Evolutionary conservation across 1,140 invertebrate species (phyloP).

Genomic region (Lepidurus apus): DNA sequence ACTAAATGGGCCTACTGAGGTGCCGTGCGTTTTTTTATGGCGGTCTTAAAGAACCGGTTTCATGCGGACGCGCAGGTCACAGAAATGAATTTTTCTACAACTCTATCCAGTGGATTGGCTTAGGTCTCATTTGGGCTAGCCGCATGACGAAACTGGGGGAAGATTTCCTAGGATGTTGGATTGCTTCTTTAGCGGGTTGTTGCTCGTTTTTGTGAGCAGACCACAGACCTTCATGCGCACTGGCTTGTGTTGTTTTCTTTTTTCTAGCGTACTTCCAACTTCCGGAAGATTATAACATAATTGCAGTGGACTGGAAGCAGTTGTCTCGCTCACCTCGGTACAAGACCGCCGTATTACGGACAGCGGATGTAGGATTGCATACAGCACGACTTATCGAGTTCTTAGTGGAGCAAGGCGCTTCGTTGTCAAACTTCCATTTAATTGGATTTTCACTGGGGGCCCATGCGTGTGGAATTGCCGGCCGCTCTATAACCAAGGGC

Average conservation of each 20-base stretch:
- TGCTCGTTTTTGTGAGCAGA: no score
- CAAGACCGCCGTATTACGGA: conserved; percentile 31
- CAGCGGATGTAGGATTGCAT: conserved; percentile 28
- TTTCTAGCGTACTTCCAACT: conserved; percentile 32
- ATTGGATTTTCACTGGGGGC: conserved; percentile 37
- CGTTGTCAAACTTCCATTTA: conserved; percentile 27
- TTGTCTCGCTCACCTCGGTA: conserved; percentile 35
- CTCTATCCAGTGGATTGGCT: background rate
- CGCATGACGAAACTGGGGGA: no score
- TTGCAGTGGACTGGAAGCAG: conserved; percentile 35
- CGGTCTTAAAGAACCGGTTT: conserved; percentile 8
- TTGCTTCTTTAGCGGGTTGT: no score
- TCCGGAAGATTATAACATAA: conserved; percentile 34
- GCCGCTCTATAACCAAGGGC: conserved; percentile 24
- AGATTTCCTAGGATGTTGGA: no score
- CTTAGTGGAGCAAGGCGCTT: conserved; percentile 34
- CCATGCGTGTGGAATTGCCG: conserved; percentile 34
- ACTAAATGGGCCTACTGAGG: conserved; percentile 5
- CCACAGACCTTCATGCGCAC: background rate
- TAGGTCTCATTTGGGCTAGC: background rate
- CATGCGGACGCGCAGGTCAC: background rate
- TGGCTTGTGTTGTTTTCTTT: background rate
- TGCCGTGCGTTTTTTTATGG: background rate
- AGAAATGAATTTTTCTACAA: background rate
- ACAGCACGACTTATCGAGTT: conserved; percentile 34